A percentile compares a stretch with the other conserved stretches of the same genome.
phyloP scores from a whole-genome alignment of 2,797 vertebrate genomes.

The Xenopus petersii region DNA sequence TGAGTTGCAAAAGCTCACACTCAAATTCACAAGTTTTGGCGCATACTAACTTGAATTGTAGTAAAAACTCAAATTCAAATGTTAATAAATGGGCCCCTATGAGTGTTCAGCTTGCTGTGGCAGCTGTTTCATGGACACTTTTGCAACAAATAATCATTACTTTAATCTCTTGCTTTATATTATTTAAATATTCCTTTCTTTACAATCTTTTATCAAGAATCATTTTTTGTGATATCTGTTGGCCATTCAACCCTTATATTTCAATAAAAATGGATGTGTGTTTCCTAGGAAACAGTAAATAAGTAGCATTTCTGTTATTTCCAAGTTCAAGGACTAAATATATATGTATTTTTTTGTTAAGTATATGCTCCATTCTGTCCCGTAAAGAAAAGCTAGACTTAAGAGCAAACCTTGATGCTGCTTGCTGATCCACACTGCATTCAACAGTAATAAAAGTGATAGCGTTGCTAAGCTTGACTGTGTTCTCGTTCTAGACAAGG shows the following conservation, averaged over 20 bases:
- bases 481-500: neutral
- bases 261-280: neutral
- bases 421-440: constrained; percentile 13
- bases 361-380: neutral
- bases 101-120: no score
- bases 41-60: no score
- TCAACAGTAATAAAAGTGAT: constrained; percentile 20
- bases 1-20: no score
- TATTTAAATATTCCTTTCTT: neutral
- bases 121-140: no score
- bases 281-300: constrained; percentile 15
- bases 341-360: constrained; percentile 14
- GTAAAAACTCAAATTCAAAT: no score
- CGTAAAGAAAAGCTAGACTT: constrained; percentile 8
- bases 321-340: constrained; percentile 19
- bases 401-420: constrained; percentile 7
- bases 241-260: neutral
- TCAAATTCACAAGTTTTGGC: no score
- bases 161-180: no score
- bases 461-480: constrained; percentile 8
- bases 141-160: no score
- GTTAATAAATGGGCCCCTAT: no score
- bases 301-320: constrained; percentile 2
- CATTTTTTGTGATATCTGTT: neutral
- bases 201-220: neutral